phyloP scores from a whole-genome alignment of 92 coral and sea anemone species.

The Actinostola sp. region DNA sequence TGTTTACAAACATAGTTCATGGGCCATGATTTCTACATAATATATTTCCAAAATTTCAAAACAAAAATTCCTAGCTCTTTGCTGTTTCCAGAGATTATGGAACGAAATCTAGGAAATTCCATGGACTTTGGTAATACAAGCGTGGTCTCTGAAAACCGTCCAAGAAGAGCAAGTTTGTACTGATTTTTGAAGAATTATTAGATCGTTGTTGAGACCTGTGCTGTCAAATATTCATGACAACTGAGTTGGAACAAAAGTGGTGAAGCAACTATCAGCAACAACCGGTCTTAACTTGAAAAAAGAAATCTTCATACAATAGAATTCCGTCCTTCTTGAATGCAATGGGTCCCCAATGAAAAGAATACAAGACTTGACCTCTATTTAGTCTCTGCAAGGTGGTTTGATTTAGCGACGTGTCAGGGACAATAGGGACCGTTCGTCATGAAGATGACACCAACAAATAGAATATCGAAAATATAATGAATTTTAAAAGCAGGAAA shows the following conservation, averaged over 20 bases:
- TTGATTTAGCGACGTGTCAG: conserved; percentile 13
- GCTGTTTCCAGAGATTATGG: no score
- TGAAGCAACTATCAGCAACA: not conserved
- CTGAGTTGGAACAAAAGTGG: not conserved
- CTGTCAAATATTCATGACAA: conserved; percentile 15
- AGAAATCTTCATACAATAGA: not conserved
- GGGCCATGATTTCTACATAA: conserved; percentile 47
- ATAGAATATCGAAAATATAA: no score
- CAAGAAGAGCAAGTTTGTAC: no score
- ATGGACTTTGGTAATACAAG: not conserved
- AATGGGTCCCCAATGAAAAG: not conserved
- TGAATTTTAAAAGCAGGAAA: no score
- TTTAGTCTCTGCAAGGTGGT: conserved; percentile 15
- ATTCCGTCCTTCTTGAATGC: not conserved
- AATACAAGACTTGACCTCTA: conserved; percentile 23
- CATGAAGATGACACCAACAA: no score
- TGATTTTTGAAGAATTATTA: no score
- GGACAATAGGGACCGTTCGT: not conserved
- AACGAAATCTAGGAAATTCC: not conserved
- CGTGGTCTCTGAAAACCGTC: not conserved
- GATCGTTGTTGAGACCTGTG: not conserved
- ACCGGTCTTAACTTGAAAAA: conserved; percentile 5
- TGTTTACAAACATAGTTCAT: conserved; percentile 23
- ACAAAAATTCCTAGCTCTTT: not conserved
- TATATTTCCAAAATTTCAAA: conserved; percentile 14